Evolutionary conservation across 1,140 invertebrate species (phyloP), one percentile per base, ranked within the genome.

Genomic region (Drosophila ironensis): DNA sequence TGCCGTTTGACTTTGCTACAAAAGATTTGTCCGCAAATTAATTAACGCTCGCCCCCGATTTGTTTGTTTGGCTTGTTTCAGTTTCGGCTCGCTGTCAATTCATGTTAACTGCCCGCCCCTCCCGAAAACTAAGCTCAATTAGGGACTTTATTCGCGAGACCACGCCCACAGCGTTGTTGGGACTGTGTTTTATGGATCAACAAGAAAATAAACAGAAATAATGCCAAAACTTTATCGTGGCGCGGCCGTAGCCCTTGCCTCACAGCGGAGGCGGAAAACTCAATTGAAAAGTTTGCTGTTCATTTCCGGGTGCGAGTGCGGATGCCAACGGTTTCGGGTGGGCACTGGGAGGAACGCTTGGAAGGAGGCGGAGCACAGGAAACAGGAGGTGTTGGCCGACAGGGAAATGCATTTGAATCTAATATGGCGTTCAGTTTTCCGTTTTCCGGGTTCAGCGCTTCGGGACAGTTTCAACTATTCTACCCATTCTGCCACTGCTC

Each of bases 341-440:
- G 30, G 24, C 19, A 38, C 53, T 4, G 4, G 47, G 16, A 0
- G 2, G 6, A 7, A 11, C 9, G 19, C 11, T n/a, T n/a, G n/a
- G n/a, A n/a, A 19, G 4, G n/a, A 16, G 59, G 67, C 24, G n/a
- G 38, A 19, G 27, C 54, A 42, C 17, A 22, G 74, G 74, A 78
- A 69, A 22, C 48, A 37, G 69, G 74, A 78, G 74, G 74, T 78
- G 74, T 78, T 56, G 54, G 64, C 73, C 72, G 56, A 35, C 69
- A 68, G 74, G 74, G 74, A 78, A 78, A 72, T 78, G 74, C 74
- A 78, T 78, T 78, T 69, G 74, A 78, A 78, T 78, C 74, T 78
- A 78, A 78, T 78, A 78, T 78, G 63, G 74, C 74, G 74, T 78
- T 78, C 74, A 61, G 54, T 78, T 66, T 78, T 78, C 74, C 69